phyloP scores from a whole-genome alignment of 2,113 vertebrate genomes.

The Chionis minor region DNA sequence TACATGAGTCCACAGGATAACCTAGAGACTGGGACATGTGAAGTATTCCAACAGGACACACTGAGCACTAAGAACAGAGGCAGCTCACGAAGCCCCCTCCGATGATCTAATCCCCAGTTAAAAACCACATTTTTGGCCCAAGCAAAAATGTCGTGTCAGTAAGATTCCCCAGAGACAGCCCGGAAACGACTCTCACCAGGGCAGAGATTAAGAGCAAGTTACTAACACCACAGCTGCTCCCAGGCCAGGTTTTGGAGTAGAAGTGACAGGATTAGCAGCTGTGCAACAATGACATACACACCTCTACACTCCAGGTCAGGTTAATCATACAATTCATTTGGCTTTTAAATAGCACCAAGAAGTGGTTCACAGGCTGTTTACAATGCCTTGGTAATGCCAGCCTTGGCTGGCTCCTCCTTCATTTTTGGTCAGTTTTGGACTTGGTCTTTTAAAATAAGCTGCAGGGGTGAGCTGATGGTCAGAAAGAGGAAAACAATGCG shows the following conservation, averaged over 20 bases:
- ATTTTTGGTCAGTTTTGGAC: neutral
- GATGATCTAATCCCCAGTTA: neutral
- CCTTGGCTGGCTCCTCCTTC: neutral
- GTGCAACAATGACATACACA: neutral
- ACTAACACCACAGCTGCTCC: neutral
- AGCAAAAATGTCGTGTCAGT: rapidly evolving
- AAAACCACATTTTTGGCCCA: neutral
- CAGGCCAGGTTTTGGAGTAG: neutral
- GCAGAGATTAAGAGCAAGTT: neutral
- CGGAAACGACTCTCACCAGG: neutral
- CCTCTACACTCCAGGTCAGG: neutral
- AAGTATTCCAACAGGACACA: neutral
- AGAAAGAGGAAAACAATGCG: neutral
- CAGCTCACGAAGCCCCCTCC: neutral
- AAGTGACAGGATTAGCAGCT: neutral
- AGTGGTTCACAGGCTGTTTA: neutral
- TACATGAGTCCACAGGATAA: neutral
- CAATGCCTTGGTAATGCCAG: neutral
- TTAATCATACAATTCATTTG: neutral
- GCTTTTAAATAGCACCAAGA: neutral
- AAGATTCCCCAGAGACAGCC: neutral
- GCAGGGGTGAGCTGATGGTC: neutral
- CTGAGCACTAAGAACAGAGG: neutral
- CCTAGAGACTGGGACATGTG: neutral
- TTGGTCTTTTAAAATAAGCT: neutral